Evolutionary conservation across 1,140 invertebrate species (phyloP).

Genomic region (Vollenhovia emeryi): DNA sequence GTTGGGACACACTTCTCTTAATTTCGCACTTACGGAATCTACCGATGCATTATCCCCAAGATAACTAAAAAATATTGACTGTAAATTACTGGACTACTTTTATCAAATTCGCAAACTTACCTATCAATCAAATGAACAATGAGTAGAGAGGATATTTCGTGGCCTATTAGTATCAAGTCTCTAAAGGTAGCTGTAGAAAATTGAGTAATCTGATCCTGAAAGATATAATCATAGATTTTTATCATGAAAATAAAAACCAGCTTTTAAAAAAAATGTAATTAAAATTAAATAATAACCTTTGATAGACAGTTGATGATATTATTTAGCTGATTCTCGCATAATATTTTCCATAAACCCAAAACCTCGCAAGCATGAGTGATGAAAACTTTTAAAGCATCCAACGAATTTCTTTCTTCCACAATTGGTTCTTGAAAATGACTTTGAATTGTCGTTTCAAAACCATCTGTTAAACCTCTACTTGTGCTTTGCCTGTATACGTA

Average conservation of each 20-base stretch:
- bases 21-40: slow-evolving; percentile 94
- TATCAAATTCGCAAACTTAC: slow-evolving; percentile 67
- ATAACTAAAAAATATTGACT: slow-evolving; percentile 87
- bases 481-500: slow-evolving; percentile 67
- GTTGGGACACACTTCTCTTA: slow-evolving; percentile 97
- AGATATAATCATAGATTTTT: slow-evolving; percentile 38
- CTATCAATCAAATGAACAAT: slow-evolving; percentile 92
- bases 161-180: slow-evolving; percentile 93
- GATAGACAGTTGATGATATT: slow-evolving; percentile 89
- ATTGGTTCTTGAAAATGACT: slow-evolving; percentile 84
- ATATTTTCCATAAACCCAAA: slow-evolving; percentile 96
- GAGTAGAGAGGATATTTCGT: slow-evolving; percentile 91
- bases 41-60: slow-evolving; percentile 97
- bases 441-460: slow-evolving; percentile 80
- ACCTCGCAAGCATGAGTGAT: slow-evolving; percentile 94
- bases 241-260: slow-evolving; percentile 1
- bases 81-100: slow-evolving; percentile 29
- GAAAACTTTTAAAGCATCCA: slow-evolving; percentile 92
- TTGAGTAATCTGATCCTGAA: slow-evolving; percentile 88
- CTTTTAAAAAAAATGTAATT: background rate
- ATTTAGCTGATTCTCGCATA: slow-evolving; percentile 97
- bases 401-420: slow-evolving; percentile 90
- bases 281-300: slow-evolving; percentile 66
- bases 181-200: slow-evolving; percentile 89
- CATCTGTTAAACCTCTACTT: slow-evolving; percentile 77